Conservation (phyloP, 2,888 invertebrate species). For the Pheosia gnoma region DNA sequence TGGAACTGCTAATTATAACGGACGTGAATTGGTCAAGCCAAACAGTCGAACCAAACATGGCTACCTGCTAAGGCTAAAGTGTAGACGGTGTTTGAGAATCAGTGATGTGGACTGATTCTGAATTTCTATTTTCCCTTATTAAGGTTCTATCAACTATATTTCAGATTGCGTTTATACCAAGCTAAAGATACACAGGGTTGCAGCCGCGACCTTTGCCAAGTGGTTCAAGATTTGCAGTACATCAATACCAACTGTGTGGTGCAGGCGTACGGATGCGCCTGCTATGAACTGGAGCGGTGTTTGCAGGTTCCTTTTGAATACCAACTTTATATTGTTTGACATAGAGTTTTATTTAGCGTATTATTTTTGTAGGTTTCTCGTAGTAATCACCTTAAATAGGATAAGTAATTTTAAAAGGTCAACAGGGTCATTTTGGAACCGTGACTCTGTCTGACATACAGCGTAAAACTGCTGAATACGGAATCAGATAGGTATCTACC, state of each 20-base stretch:
- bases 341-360: not conserved
- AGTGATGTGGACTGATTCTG: not conserved
- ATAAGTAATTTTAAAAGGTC: no score
- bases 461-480: no score
- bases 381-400: not conserved
- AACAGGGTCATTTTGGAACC: no score
- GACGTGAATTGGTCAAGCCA: no score
- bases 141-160: constrained; percentile 27
- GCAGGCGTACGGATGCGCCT: constrained; percentile 63
- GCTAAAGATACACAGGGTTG: constrained; percentile 49
- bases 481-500: no score
- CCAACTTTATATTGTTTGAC: constrained; percentile 3
- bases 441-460: no score
- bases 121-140: not conserved
- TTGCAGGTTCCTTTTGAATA: constrained; percentile 59
- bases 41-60: not conserved
- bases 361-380: not conserved
- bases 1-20: no score
- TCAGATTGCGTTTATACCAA: constrained; percentile 70
- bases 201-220: constrained; percentile 56
- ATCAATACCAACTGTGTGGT: constrained; percentile 74
- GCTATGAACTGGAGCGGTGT: constrained; percentile 63
- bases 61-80: no score
- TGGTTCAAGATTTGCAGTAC: constrained; percentile 67
- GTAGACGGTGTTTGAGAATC: no score